These are phyloP conservation scores for Heliconius sara DNA, from an alignment of 2,888 invertebrate species.

Conservation along the genomic window DNA sequence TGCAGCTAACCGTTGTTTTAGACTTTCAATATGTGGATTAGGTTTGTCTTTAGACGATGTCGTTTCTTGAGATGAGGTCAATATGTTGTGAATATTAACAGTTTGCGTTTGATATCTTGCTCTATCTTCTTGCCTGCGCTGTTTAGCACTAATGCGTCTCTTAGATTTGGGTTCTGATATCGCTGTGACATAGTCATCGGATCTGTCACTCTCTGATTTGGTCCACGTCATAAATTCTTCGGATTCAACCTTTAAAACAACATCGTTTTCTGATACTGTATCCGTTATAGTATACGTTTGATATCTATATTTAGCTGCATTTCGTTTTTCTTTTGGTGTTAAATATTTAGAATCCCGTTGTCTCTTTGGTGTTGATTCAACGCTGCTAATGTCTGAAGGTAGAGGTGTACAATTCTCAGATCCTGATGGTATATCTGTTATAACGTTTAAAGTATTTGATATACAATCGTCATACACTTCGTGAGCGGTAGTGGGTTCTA, in stretches of 20 bases:
- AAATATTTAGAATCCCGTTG: constrained; percentile 78
- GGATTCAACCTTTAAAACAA: constrained; percentile 61
- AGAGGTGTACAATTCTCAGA: constrained; percentile 85
- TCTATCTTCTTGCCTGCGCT: constrained; percentile 86
- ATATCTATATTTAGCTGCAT: constrained; percentile 90
- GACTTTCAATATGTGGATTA: constrained; percentile 71
- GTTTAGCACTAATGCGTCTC: constrained; percentile 85
- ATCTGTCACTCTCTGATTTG: constrained; percentile 73
- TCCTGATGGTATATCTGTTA: constrained; percentile 82
- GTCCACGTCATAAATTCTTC: constrained; percentile 78
- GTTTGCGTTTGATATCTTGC: constrained; percentile 89
- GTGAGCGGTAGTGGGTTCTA: constrained; percentile 78
- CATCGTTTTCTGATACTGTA: constrained; percentile 63
- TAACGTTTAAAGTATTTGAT: constrained; percentile 83
- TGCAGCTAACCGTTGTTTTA: constrained; percentile 71
- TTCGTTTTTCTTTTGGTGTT: constrained; percentile 91
- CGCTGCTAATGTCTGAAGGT: constrained; percentile 89
- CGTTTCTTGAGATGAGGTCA: constrained; percentile 55
- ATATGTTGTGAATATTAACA: constrained; percentile 69
- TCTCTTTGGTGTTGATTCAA: constrained; percentile 90
- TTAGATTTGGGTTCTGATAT: constrained; percentile 65
- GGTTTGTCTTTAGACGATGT: constrained; percentile 51
- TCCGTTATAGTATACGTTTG: constrained; percentile 92
- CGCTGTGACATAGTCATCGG: constrained; percentile 70
- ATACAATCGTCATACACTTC: constrained; percentile 86